Conservation (phyloP, 1,140 invertebrate genomes). For the Nymphalis io region DNA sequence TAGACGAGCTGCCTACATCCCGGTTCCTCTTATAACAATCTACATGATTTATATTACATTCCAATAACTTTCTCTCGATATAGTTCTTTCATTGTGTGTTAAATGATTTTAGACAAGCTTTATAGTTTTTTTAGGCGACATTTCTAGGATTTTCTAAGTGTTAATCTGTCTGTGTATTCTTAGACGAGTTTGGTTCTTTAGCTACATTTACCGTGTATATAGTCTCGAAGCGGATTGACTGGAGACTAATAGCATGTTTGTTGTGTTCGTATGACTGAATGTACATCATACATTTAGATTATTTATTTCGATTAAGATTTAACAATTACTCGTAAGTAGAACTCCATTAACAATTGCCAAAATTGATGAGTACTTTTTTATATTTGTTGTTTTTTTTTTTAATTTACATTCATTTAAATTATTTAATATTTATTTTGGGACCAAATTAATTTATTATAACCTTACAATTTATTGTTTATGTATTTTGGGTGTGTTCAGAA, state of each 20-base stretch:
- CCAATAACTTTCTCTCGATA: conserved; percentile 65
- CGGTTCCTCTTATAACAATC: conserved; percentile 46
- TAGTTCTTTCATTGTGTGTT: conserved; percentile 63
- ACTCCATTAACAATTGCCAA: conserved; percentile 77
- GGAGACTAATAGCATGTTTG: conserved; percentile 56
- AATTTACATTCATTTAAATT: conserved; percentile 72
- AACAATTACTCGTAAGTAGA: conserved; percentile 70
- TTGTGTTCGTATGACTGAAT: conserved; percentile 62
- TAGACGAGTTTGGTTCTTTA: conserved; percentile 62
- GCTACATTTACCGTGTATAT: conserved; percentile 63
- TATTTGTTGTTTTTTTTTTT: conserved; percentile 74
- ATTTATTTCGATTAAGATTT: conserved; percentile 75
- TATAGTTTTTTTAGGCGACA: conserved; percentile 56
- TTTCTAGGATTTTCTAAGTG: conserved; percentile 63
- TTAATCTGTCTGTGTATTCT: conserved; percentile 62
- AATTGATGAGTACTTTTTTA: conserved; percentile 76
- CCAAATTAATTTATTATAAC: conserved; percentile 80
- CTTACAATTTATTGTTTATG: conserved; percentile 71
- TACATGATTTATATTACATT: conserved; percentile 69
- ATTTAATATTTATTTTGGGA: conserved; percentile 79
- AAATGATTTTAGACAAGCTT: conserved; percentile 56
- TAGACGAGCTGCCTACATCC: conserved; percentile 43
- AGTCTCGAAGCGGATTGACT: conserved; percentile 55
- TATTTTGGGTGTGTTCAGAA: conserved; percentile 74
- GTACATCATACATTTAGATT: conserved; percentile 64